Evolutionary conservation across 35 echinoderm and acorn worm species (phyloP).

Genomic region (Eucidaris tribuloides): DNA sequence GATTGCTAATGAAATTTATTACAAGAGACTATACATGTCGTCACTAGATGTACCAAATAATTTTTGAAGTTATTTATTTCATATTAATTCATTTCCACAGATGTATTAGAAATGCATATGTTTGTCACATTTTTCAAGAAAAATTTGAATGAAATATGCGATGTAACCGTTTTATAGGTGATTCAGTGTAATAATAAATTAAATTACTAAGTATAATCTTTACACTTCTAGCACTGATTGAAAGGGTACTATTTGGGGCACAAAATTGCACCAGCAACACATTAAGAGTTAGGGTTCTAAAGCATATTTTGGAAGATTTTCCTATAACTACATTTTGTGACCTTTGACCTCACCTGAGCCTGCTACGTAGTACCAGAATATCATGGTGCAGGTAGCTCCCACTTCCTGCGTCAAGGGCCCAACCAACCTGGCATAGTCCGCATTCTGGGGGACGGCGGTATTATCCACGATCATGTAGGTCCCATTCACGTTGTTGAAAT

Average conservation of each 20-base stretch:
- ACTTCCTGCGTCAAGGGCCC: conserved; percentile 22
- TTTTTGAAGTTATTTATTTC: no score
- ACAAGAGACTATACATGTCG: neutral
- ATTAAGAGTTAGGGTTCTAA: no score
- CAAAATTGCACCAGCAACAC: neutral
- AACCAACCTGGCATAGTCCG: neutral
- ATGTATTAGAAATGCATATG: no score
- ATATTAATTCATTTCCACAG: no score
- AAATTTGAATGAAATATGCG: no score
- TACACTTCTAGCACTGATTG: neutral
- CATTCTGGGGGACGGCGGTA: neutral
- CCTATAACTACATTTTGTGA: neutral
- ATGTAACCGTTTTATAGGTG: no score
- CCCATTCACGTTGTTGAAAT: neutral
- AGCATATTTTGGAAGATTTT: no score
- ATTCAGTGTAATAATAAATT: no score
- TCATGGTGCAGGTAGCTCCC: conserved; percentile 11
- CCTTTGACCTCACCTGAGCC: conserved; percentile 24
- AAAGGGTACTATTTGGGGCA: neutral
- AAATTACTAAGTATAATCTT: neutral
- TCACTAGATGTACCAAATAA: no score
- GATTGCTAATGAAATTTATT: neutral
- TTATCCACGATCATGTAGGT: conserved; percentile 35
- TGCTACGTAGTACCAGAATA: conserved; percentile 49
- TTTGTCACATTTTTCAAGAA: no score